Conservation (phyloP, 2,113 vertebrate species). For the Macquaria ambigua region DNA sequence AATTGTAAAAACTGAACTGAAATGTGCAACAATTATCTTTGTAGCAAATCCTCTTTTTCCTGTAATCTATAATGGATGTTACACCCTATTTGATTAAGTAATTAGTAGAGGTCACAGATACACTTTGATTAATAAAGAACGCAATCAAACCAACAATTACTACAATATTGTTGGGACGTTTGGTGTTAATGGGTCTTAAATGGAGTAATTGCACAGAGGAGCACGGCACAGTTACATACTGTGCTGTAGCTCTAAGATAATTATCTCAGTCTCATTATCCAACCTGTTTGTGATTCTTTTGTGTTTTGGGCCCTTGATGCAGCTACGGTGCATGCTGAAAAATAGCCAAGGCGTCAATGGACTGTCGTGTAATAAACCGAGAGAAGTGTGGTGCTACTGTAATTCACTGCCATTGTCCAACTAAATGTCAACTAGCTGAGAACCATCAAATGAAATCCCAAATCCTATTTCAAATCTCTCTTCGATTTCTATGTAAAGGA, state of each 20-base stretch:
- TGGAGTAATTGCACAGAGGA: constrained; percentile 61
- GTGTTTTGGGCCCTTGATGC: constrained; percentile 43
- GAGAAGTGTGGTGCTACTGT: not conserved
- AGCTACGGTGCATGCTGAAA: constrained; percentile 12
- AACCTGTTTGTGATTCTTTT: constrained; percentile 65
- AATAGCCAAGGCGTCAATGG: constrained; percentile 11
- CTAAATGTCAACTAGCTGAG: constrained; percentile 16
- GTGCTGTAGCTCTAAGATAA: constrained; percentile 65
- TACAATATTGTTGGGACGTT: constrained; percentile 52
- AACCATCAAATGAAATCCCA: constrained; percentile 28
- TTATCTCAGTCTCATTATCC: constrained; percentile 71
- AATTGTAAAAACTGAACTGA: not conserved
- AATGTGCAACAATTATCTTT: not conserved
- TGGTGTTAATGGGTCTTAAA: constrained; percentile 72
- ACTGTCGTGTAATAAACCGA: constrained; percentile 8
- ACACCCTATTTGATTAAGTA: constrained; percentile 41
- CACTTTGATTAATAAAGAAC: constrained; percentile 63
- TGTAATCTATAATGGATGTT: constrained; percentile 8
- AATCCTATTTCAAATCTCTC: constrained; percentile 35
- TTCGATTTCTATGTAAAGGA: constrained; percentile 16
- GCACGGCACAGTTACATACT: constrained; percentile 46
- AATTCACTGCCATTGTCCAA: not conserved
- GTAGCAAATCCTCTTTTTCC: constrained; percentile 1
- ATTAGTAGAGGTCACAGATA: constrained; percentile 60
- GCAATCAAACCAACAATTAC: constrained; percentile 63